Conservation (phyloP, 2,888 invertebrate species). For the Sylvicola fuscatus region DNA sequence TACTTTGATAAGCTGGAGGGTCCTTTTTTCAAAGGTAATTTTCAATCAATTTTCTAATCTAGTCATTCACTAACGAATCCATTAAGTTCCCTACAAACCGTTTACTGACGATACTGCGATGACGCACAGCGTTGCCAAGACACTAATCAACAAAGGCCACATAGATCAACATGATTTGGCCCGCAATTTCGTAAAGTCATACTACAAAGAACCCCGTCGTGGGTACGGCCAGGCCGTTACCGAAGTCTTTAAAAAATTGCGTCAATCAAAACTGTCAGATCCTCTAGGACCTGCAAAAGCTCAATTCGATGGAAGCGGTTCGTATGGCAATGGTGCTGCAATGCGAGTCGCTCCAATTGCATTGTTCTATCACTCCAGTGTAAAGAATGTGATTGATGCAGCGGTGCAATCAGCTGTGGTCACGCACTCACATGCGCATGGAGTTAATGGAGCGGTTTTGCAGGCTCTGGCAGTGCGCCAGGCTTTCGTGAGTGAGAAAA, state of each 20-base stretch:
- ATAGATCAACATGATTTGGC: conserved; percentile 37
- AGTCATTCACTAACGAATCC: conserved; percentile 1
- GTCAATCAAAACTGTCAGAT: conserved; percentile 31
- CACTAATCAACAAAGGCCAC: conserved; percentile 32
- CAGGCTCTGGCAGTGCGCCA: conserved; percentile 36
- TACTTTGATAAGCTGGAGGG: conserved; percentile 37
- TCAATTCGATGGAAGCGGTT: conserved; percentile 45
- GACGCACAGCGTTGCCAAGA: conserved; percentile 39
- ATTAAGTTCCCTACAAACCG: conserved; percentile 29
- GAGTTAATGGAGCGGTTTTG: conserved; percentile 34
- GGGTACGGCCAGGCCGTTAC: conserved; percentile 43
- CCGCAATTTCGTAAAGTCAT: conserved; percentile 39
- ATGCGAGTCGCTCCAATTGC: conserved; percentile 51
- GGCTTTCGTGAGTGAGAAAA: conserved; percentile 23
- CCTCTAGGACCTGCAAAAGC: conserved; percentile 37
- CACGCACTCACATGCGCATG: conserved; percentile 38
- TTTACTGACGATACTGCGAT: conserved; percentile 56
- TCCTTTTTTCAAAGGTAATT: conserved; percentile 29
- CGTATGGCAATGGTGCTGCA: conserved; percentile 59
- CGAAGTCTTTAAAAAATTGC: conserved; percentile 32
- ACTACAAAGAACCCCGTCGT: conserved; percentile 34
- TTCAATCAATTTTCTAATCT: not conserved
- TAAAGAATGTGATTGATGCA: conserved; percentile 27
- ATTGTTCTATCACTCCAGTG: conserved; percentile 30
- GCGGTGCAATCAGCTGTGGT: conserved; percentile 30